Percentiles rank a stretch among this genome's conserved stretches.
Conservation (phyloP, 2,888 invertebrate genomes). For the Sarcophaga rosellei region DNA sequence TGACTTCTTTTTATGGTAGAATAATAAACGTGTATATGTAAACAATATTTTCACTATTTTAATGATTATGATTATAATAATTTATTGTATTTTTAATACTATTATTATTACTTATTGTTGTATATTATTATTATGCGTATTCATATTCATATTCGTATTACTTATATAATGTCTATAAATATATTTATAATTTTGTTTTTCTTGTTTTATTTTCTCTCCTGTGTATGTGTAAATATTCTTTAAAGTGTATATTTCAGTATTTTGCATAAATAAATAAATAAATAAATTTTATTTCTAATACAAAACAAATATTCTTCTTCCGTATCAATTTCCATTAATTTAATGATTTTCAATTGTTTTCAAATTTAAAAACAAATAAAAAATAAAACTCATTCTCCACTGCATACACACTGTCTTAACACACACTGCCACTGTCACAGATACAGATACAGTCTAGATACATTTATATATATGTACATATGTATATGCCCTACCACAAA, state of each 20-base stretch:
- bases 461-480: too few species aligned
- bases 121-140: too few species aligned
- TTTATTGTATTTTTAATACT: too few species aligned
- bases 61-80: too few species aligned
- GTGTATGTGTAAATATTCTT: slow-evolving; percentile 59
- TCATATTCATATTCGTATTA: too few species aligned
- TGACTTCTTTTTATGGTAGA: too few species aligned
- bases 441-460: too few species aligned
- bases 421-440: too few species aligned
- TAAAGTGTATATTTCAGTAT: slow-evolving; percentile 56
- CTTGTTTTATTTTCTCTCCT: neutral
- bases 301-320: slow-evolving; percentile 62
- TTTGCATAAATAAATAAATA: slow-evolving; percentile 65
- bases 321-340: slow-evolving; percentile 37
- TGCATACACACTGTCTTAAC: neutral
- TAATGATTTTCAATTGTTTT: slow-evolving; percentile 36
- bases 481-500: neutral
- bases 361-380: neutral
- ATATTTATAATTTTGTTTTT: slow-evolving; percentile 43
- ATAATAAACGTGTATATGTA: too few species aligned
- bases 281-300: slow-evolving; percentile 26
- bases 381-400: neutral
- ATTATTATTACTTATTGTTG: too few species aligned
- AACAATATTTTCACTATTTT: too few species aligned
- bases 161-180: slow-evolving; percentile 38